These are phyloP conservation scores for Sussaba pulchella DNA, from an alignment of 2,888 invertebrate species.

Conservation along the genomic window DNA sequence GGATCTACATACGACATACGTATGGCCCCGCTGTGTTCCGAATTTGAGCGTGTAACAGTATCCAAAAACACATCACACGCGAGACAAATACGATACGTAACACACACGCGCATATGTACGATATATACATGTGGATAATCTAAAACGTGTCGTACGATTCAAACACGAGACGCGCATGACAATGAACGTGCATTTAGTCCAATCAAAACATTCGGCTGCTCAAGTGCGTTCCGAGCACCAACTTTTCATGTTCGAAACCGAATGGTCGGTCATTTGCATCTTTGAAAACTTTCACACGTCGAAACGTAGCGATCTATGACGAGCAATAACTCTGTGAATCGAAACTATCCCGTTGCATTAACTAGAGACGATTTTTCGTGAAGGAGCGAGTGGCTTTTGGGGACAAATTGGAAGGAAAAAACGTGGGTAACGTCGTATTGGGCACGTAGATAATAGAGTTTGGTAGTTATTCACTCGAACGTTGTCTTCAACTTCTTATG, in stretches of 20 bases:
- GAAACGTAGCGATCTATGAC: not conserved
- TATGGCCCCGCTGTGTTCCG: too few relatives aligned
- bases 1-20: not conserved
- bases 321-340: not conserved
- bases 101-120: too few relatives aligned
- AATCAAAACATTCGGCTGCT: constrained; percentile 77
- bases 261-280: not conserved
- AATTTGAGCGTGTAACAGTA: too few relatives aligned
- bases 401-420: too few relatives aligned
- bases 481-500: too few relatives aligned
- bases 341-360: not conserved
- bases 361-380: constrained; percentile 23
- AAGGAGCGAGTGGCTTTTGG: constrained; percentile 12
- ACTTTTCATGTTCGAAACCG: not conserved
- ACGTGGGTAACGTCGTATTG: too few relatives aligned
- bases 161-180: constrained; percentile 55
- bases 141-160: constrained; percentile 12
- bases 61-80: not conserved
- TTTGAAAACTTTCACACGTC: constrained; percentile 24
- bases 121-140: not conserved
- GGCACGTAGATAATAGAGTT: too few relatives aligned
- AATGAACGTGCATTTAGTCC: constrained; percentile 73
- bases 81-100: not conserved
- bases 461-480: too few relatives aligned
- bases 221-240: constrained; percentile 69